Conservation (phyloP, 2,888 invertebrate species). For the Rhamnusium bicolor region DNA sequence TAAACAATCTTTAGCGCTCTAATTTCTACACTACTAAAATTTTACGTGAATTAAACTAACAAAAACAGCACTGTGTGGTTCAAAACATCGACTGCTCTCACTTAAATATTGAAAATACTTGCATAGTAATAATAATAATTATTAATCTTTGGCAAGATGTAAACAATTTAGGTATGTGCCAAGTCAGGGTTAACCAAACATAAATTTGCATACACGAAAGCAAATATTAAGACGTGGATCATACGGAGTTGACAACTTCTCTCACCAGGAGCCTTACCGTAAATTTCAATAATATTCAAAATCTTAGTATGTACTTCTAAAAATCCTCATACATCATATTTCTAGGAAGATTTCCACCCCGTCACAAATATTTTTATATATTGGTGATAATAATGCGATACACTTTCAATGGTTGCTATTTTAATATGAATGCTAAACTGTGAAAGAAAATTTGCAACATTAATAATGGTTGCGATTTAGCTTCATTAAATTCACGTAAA, state of each 20-base stretch:
- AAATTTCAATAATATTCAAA: not conserved
- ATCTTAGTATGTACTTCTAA: too few relatives aligned
- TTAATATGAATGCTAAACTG: too few relatives aligned
- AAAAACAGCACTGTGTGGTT: not conserved
- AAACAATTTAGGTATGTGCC: too few relatives aligned
- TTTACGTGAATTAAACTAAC: conserved; percentile 9
- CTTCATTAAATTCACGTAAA: too few relatives aligned
- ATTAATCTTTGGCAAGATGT: not conserved
- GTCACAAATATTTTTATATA: too few relatives aligned
- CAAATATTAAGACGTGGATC: not conserved
- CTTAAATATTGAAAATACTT: not conserved
- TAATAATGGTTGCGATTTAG: too few relatives aligned
- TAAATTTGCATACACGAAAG: not conserved
- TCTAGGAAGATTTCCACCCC: not conserved
- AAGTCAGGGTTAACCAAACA: not conserved
- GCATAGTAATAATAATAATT: not conserved
- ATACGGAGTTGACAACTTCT: not conserved
- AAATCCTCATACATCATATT: too few relatives aligned
- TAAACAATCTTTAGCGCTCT: conserved; percentile 59
- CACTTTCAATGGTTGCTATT: too few relatives aligned
- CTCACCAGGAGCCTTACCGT: not conserved
- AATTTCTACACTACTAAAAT: conserved; percentile 57
- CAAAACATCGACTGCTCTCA: not conserved
- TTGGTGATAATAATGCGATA: too few relatives aligned
- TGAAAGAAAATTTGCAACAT: too few relatives aligned